Conservation (phyloP, 2,113 vertebrate genomes). For the Archocentrus centrarchus region DNA sequence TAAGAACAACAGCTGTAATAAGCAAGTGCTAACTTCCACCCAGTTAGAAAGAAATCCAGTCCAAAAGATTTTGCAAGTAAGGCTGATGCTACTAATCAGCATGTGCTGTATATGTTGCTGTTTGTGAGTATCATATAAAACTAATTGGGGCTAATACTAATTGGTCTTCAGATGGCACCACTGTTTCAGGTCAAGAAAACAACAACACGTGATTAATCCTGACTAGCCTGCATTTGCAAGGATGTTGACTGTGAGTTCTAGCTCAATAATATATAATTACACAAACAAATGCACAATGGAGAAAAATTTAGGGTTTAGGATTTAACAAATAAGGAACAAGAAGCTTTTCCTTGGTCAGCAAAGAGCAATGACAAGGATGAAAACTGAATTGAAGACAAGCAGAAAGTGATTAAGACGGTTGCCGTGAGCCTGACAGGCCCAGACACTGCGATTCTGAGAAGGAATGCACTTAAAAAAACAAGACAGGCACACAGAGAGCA, state of each 20-base stretch:
- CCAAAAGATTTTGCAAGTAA: neutral
- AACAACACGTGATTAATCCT: neutral
- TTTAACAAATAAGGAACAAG: neutral
- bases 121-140: neutral
- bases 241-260: neutral
- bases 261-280: neutral
- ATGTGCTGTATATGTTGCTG: neutral
- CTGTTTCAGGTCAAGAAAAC: neutral
- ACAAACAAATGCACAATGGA: neutral
- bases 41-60: neutral
- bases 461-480: constrained; percentile 39
- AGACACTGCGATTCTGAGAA: constrained; percentile 37
- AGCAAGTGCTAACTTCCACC: neutral
- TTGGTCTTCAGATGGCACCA: neutral
- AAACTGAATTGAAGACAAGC: neutral
- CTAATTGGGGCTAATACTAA: neutral
- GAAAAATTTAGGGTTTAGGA: neutral
- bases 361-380: neutral
- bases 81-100: neutral
- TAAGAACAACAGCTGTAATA: neutral
- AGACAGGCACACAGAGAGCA: neutral
- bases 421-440: constrained; percentile 39
- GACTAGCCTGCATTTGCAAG: neutral
- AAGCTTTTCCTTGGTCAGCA: neutral
- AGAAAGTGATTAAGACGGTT: neutral